Conservation (phyloP, 1,140 invertebrate genomes). For the Intoshia linei region DNA sequence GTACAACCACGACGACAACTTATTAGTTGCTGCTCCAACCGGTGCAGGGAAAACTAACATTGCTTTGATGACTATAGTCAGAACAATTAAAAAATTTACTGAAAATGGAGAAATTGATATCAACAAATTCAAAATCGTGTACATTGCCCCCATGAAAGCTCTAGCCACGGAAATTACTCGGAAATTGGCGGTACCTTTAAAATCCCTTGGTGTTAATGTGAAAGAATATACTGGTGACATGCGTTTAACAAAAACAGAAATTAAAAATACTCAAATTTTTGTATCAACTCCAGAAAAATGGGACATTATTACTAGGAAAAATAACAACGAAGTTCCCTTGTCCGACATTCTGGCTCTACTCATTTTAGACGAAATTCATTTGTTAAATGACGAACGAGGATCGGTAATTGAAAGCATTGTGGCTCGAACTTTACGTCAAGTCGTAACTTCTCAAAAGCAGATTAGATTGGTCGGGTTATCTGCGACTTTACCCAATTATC, state of each 20-base stretch:
- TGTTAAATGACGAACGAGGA: conserved; percentile 75
- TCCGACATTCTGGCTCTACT: conserved; percentile 59
- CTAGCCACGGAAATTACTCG: conserved; percentile 82
- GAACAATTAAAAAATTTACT: conserved; percentile 53
- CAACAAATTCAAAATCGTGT: conserved; percentile 86
- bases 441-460: conserved; percentile 73
- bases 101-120: conserved; percentile 36
- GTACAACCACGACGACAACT: conserved; percentile 76
- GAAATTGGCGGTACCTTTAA: conserved; percentile 51
- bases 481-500: conserved; percentile 80
- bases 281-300: conserved; percentile 97
- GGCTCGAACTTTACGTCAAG: conserved; percentile 60
- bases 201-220: conserved; percentile 42
- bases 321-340: conserved; percentile 52
- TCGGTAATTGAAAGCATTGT: conserved; percentile 86
- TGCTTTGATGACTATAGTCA: conserved; percentile 57
- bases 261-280: conserved; percentile 74
- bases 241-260: conserved; percentile 71
- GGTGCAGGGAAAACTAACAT: conserved; percentile 58
- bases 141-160: conserved; percentile 96
- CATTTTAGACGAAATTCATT: conserved; percentile 91
- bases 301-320: conserved; percentile 90
- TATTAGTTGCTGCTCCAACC: conserved; percentile 31
- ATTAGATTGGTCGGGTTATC: conserved; percentile 86
- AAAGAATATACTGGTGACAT: conserved; percentile 85